A percentile compares a stretch with the other conserved stretches of the same genome.
Conservation (phyloP, 1,140 invertebrate genomes). For the Arctopsyche grandis region DNA sequence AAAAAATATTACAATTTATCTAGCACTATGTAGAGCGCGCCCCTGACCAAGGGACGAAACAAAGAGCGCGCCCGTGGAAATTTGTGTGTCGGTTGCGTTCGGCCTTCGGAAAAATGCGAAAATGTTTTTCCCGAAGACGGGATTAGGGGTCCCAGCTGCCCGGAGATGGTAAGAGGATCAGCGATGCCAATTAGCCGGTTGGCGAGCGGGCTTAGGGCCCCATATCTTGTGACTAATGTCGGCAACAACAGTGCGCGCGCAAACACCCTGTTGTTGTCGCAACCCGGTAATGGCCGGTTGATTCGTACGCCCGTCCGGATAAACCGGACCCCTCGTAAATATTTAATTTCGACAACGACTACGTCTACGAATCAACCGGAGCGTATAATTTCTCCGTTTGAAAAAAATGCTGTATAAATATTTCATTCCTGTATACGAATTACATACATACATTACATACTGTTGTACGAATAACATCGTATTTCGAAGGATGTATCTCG, state of each 20-base stretch:
- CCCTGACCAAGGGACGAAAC: too few species aligned
- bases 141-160: constrained; percentile 39
- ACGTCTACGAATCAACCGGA: too few species aligned
- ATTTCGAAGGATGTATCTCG: too few species aligned
- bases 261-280: constrained; percentile 11
- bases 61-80: too few species aligned
- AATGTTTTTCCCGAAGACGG: constrained; percentile 31
- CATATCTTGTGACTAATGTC: constrained; percentile 48
- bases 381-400: too few species aligned
- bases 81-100: not conserved
- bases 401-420: too few species aligned
- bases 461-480: too few species aligned
- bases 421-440: too few species aligned
- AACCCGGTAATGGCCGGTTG: constrained; percentile 17
- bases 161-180: constrained; percentile 44
- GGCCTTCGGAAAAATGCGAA: not conserved
- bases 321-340: not conserved
- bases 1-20: too few species aligned
- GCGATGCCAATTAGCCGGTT: constrained; percentile 41
- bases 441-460: too few species aligned
- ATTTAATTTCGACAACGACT: not conserved
- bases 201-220: constrained; percentile 24
- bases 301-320: not conserved
- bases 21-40: too few species aligned
- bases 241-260: constrained; percentile 25